Conservation (phyloP, 2,888 invertebrate genomes). For the Drosophila incognita region DNA sequence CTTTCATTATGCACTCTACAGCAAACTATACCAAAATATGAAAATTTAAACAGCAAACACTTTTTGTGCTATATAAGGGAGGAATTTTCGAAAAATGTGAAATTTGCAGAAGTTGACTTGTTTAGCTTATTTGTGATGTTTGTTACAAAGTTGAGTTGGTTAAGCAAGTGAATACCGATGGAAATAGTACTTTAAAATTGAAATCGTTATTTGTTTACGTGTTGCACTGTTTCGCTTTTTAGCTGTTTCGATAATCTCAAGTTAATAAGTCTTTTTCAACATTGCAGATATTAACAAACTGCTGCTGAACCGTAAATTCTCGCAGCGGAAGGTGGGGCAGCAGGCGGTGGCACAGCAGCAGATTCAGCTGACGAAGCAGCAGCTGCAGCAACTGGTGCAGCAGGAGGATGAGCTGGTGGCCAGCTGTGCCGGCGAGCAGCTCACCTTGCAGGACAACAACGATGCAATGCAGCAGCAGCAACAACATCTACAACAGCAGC, state of each 20-base stretch:
- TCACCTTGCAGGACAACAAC: conserved; percentile 55
- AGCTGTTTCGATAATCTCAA: background rate
- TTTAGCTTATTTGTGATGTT: background rate
- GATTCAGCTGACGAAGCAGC: conserved; percentile 81
- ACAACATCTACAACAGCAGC: conserved; percentile 58
- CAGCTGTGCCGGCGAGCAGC: conserved; percentile 54
- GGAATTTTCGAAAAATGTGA: background rate
- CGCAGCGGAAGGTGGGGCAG: conserved; percentile 82
- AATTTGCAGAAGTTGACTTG: no score
- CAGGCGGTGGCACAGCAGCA: conserved; percentile 78
- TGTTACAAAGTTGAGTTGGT: background rate
- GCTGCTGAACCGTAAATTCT: conserved; percentile 81
- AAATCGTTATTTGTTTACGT: background rate
- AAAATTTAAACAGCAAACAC: background rate
- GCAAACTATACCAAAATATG: background rate
- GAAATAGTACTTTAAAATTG: background rate
- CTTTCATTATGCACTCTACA: conserved; percentile 89
- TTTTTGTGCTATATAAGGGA: background rate
- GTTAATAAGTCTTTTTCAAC: conserved; percentile 7
- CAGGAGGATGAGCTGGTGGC: conserved; percentile 77
- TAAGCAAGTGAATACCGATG: no score
- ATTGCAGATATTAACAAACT: conserved; percentile 83
- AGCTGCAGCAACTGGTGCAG: conserved; percentile 70
- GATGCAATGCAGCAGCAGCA: conserved; percentile 58
- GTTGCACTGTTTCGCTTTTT: background rate